Evolutionary conservation across 2,797 vertebrate genomes (phyloP).

Genomic region (Acipenser transmontanus): DNA sequence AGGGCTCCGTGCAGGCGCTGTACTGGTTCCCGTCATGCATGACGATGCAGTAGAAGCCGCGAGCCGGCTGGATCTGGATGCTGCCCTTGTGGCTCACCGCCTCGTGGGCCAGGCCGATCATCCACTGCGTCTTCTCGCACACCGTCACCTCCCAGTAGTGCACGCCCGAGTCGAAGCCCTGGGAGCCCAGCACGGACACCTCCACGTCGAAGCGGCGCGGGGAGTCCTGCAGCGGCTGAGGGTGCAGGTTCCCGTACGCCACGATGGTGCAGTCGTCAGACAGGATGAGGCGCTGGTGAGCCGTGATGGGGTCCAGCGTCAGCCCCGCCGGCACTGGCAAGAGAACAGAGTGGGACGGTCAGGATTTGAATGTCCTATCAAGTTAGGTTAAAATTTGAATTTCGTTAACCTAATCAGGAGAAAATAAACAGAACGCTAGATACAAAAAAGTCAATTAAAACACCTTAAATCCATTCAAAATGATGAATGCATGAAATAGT

Average conservation of each 20-base stretch:
- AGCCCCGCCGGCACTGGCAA: conserved; percentile 78
- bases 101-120: conserved; percentile 91
- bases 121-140: conserved; percentile 97
- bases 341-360: not conserved
- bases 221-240: conserved; percentile 91
- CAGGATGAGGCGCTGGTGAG: conserved; percentile 92
- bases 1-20: conserved; percentile 96
- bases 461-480: too few species aligned
- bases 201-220: conserved; percentile 92
- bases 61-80: conserved; percentile 93
- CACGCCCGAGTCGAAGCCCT: conserved; percentile 77
- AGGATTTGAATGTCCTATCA: too few species aligned
- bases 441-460: too few species aligned
- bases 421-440: too few species aligned
- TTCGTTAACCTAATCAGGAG: too few species aligned
- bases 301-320: conserved; percentile 88
- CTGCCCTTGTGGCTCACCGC: conserved; percentile 87
- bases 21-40: conserved; percentile 98
- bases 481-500: too few species aligned
- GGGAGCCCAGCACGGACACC: conserved; percentile 85
- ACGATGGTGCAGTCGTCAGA: conserved; percentile 97
- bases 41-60: conserved; percentile 94
- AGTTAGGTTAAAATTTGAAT: too few species aligned
- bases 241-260: conserved; percentile 91
- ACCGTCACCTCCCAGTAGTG: conserved; percentile 99